phyloP scores from a whole-genome alignment of 1,140 invertebrate species.

The Maconellicoccus hirsutus region DNA sequence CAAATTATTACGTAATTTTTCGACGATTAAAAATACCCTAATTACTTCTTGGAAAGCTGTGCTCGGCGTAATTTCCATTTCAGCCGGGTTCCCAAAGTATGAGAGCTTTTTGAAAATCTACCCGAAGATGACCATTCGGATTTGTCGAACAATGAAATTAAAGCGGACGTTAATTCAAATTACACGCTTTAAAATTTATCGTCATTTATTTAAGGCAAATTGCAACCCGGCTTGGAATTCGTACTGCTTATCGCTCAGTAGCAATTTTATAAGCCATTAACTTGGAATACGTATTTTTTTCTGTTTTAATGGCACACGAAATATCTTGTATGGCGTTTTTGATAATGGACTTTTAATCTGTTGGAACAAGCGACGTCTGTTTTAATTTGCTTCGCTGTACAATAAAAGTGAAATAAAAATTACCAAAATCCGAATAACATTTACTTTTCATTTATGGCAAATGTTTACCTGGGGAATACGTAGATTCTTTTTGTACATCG shows the following conservation, averaged over 20 bases:
- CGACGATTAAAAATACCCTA: too few species aligned
- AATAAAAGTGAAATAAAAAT: too few species aligned
- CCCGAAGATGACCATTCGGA: too few species aligned
- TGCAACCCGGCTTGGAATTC: background rate
- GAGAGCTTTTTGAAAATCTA: too few species aligned
- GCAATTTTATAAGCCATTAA: constrained; percentile 5
- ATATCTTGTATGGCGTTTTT: background rate
- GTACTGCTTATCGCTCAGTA: background rate
- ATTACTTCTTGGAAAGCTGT: too few species aligned
- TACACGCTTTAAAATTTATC: background rate
- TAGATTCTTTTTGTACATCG: too few species aligned
- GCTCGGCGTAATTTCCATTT: too few species aligned
- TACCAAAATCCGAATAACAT: too few species aligned
- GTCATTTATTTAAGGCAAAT: background rate
- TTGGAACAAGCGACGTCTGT: background rate
- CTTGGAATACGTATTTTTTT: background rate
- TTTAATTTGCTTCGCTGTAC: background rate
- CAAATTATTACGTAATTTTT: too few species aligned
- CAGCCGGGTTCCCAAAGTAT: too few species aligned
- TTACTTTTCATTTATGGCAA: too few species aligned
- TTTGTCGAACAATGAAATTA: background rate
- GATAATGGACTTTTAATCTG: constrained; percentile 2
- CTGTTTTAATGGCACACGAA: background rate
- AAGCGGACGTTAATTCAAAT: background rate
- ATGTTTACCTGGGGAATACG: too few species aligned